Evolutionary conservation across 1,140 invertebrate species (phyloP).

Genomic region (Caenorhabditis brenneri): DNA sequence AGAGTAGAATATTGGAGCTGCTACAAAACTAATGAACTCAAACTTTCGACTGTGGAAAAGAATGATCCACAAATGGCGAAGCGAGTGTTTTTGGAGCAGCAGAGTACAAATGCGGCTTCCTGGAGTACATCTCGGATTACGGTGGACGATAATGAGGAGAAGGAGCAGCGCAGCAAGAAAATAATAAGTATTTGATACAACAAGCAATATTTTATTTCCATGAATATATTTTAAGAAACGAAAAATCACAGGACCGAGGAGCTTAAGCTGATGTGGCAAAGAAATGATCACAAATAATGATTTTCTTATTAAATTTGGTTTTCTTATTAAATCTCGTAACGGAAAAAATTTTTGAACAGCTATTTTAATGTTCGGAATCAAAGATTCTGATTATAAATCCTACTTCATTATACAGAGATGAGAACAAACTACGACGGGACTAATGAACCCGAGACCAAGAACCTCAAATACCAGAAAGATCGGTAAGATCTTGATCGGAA

Average conservation of each 20-base stretch:
- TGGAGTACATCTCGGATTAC: neutral
- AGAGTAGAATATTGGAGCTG: conserved; percentile 9
- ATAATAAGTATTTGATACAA: neutral
- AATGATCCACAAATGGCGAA: conserved; percentile 14
- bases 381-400: neutral
- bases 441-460: too few relatives aligned
- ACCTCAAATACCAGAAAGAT: too few relatives aligned
- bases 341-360: neutral
- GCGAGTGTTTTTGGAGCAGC: neutral
- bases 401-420: too few relatives aligned
- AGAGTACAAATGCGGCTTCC: neutral
- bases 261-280: neutral
- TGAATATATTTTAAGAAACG: neutral
- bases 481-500: neutral
- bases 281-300: neutral
- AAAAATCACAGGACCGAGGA: neutral
- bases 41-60: conserved; percentile 6
- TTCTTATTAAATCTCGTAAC: neutral
- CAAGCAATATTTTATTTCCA: neutral
- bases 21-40: neutral
- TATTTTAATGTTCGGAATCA: neutral
- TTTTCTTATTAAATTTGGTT: neutral
- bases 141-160: neutral
- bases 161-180: neutral
- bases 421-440: too few relatives aligned